Conservation (phyloP, 2,113 vertebrate genomes). For the Calypte anna region DNA sequence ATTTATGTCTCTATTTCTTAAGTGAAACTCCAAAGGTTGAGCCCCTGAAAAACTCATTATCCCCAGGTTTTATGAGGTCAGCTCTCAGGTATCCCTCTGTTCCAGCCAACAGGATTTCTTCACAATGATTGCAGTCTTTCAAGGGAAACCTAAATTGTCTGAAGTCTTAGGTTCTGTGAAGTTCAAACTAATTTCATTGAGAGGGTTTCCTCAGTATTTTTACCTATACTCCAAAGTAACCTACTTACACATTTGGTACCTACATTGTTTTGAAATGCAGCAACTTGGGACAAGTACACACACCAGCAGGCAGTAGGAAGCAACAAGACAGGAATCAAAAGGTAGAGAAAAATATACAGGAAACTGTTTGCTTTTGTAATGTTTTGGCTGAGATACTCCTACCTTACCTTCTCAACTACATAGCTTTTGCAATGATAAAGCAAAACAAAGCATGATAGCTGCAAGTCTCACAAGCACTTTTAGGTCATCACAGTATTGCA, state of each 20-base stretch:
- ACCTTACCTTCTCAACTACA: background rate
- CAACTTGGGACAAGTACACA: background rate
- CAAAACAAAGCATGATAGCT: background rate
- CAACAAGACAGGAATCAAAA: background rate
- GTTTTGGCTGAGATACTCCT: background rate
- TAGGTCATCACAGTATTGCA: background rate
- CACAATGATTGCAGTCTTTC: background rate
- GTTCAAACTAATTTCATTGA: background rate
- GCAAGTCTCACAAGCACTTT: background rate
- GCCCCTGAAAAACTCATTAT: background rate
- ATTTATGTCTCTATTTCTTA: background rate
- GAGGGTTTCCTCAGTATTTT: background rate
- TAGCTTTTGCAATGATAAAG: background rate
- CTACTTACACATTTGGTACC: background rate
- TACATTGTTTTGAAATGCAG: background rate
- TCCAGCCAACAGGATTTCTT: background rate
- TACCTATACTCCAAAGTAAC: background rate
- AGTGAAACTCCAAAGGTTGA: background rate
- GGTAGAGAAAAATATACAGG: background rate
- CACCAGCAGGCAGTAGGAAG: background rate
- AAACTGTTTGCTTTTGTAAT: background rate
- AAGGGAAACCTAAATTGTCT: background rate
- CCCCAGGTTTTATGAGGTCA: background rate
- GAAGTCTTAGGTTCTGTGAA: background rate
- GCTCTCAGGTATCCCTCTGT: background rate